phyloP scores from a whole-genome alignment of 2,113 vertebrate genomes.

The Labeo rohita region DNA sequence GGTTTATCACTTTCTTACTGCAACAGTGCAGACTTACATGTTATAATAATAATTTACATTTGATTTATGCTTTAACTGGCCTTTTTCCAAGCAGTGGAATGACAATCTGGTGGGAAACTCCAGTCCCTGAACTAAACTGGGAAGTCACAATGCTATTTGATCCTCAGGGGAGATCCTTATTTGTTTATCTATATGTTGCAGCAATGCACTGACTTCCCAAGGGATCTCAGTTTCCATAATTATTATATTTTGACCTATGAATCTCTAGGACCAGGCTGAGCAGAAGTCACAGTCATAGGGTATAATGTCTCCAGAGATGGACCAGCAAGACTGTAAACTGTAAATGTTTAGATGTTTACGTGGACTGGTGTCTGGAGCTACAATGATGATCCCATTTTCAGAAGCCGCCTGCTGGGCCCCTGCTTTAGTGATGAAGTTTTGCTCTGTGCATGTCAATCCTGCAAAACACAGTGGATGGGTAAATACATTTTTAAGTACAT shows the following conservation, averaged over 20 bases:
- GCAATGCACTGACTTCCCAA: not conserved
- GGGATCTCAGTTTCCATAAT: not conserved
- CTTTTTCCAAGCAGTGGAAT: not conserved
- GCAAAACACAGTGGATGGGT: not conserved
- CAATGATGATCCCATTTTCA: constrained; percentile 86
- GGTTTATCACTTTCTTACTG: not conserved
- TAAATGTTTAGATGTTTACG: constrained; percentile 73
- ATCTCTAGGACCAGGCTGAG: not conserved
- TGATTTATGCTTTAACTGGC: not conserved
- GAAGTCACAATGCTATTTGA: not conserved
- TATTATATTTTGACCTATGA: not conserved
- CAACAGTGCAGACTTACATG: not conserved
- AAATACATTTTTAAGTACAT: not conserved
- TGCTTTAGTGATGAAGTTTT: constrained; percentile 95
- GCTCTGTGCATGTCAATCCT: constrained; percentile 96
- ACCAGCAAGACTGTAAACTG: not conserved
- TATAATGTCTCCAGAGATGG: not conserved
- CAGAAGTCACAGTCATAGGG: not conserved
- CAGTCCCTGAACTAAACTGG: not conserved
- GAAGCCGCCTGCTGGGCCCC: constrained; percentile 87
- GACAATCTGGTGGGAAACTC: constrained; percentile 5
- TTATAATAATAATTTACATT: not conserved
- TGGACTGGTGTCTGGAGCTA: constrained; percentile 93
- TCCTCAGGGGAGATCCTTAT: constrained; percentile 1
- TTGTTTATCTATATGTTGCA: constrained; percentile 18